A percentile compares a stretch with the other conserved stretches of the same genome.
Evolutionary conservation across 92 coral and sea anemone genomes (phyloP).

Genomic region (Micromussa lordhowensis): DNA sequence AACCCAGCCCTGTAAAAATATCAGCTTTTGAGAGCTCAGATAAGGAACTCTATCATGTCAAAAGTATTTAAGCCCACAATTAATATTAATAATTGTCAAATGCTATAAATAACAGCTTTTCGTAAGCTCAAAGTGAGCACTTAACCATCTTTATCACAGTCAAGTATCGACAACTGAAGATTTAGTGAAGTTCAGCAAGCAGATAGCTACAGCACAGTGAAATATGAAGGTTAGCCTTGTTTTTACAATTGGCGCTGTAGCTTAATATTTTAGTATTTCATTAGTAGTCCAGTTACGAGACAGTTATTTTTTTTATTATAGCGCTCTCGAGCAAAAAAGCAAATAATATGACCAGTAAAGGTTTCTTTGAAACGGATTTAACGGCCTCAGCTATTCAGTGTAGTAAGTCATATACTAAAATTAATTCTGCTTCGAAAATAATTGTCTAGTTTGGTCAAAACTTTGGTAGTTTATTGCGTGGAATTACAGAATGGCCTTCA

Average conservation of each 20-base stretch:
- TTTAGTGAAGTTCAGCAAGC: background rate
- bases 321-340: no score
- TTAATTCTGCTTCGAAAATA: background rate
- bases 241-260: background rate
- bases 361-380: no score
- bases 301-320: no score
- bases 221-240: background rate
- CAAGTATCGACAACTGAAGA: background rate
- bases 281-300: background rate
- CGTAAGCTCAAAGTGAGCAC: background rate
- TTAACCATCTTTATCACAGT: background rate
- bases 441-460: background rate
- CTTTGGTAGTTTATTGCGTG: no score
- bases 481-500: no score
- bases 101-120: constrained; percentile 6
- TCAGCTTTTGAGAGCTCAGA: background rate
- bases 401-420: no score
- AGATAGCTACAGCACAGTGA: background rate
- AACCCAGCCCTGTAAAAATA: constrained; percentile 7
- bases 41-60: constrained; percentile 1
- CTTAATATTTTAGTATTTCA: background rate
- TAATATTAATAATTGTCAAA: background rate
- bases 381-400: no score
- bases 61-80: background rate
- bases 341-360: no score